Evolutionary conservation across 2,888 invertebrate genomes (phyloP), one percentile per base, ranked within the genome.

Genomic region (Himalopsyche japonica): DNA sequence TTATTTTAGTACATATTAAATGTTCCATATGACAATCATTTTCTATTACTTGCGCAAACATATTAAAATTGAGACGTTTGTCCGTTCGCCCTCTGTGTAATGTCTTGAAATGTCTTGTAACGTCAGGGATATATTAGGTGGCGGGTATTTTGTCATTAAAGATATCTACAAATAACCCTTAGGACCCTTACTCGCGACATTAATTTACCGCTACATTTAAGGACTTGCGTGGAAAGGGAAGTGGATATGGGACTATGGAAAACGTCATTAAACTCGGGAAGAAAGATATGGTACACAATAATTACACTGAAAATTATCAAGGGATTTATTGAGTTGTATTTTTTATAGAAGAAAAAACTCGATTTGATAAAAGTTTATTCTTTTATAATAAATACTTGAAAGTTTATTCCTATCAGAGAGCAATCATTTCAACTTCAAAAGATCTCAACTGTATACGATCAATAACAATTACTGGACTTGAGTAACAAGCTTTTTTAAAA

Each of bases 91-190:
- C 57, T 32, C 57, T 77, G 77, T 43, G 37, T 18, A 57, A 57
- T 76, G 57, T 79, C 84, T 81, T 81, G 78, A 84, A 77, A 84
- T 76, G 78, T 84, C 64, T 80, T 76, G 82, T 85, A 83, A 80
- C 82, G 83, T 83, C 37, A 30, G 57, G 83, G 79, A 76, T 83
- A 57, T 64, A 81, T 81, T 84, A 80, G 76, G 83, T 37, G 80
- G 81, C 57, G 82, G 86, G 86, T 81, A 84, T 86, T 86, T 86
- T 86, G 86, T 86, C 86, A 86, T 86, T 86, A 84, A 86, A 84
- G 86, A 86, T 86, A 84, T 86, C 86, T 84, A 86, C 86, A 86
- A 85, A 86, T 86, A 86, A 81, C 86, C 84, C 80, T 78, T 49
- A 49, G 30, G 76, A 83, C 83, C 84, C 86, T 84, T 79, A 79